Evolutionary conservation across 2,888 invertebrate genomes (phyloP).

Genomic region (Chesias legatella): DNA sequence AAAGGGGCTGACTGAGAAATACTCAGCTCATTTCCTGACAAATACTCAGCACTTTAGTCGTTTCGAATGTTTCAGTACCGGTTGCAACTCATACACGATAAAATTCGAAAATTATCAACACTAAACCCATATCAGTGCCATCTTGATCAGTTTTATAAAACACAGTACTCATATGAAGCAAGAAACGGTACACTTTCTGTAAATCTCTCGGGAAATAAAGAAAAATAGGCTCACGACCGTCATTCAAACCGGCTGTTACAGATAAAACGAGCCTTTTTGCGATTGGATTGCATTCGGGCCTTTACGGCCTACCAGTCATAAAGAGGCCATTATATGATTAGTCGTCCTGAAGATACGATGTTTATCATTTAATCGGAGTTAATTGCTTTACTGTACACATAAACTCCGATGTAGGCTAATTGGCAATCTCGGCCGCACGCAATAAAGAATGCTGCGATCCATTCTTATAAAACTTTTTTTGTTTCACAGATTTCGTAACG

Average conservation of each 20-base stretch:
- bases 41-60: no score
- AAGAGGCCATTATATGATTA: conserved; percentile 45
- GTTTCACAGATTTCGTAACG: conserved; percentile 25
- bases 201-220: conserved; percentile 53
- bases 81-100: no score
- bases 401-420: conserved; percentile 24
- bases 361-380: conserved; percentile 23
- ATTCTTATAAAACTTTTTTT: conserved; percentile 7
- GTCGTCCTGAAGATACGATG: conserved; percentile 25
- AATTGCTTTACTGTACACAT: conserved; percentile 25
- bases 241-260: conserved; percentile 49
- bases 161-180: conserved; percentile 20
- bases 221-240: conserved; percentile 51
- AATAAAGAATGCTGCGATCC: not conserved
- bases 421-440: conserved; percentile 12
- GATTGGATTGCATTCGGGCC: conserved; percentile 43
- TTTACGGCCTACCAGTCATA: conserved; percentile 43
- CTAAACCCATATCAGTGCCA: no score
- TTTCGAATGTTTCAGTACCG: no score
- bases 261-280: conserved; percentile 47
- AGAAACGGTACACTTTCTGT: conserved; percentile 30
- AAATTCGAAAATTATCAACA: no score
- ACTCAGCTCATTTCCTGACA: no score
- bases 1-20: no score
- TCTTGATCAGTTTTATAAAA: no score